A percentile compares a stretch with the other conserved stretches of the same genome.
These are phyloP conservation scores for Gymnoscopelus microlampas DNA, from an alignment of 2,797 vertebrate species.

Conservation along the genomic window DNA sequence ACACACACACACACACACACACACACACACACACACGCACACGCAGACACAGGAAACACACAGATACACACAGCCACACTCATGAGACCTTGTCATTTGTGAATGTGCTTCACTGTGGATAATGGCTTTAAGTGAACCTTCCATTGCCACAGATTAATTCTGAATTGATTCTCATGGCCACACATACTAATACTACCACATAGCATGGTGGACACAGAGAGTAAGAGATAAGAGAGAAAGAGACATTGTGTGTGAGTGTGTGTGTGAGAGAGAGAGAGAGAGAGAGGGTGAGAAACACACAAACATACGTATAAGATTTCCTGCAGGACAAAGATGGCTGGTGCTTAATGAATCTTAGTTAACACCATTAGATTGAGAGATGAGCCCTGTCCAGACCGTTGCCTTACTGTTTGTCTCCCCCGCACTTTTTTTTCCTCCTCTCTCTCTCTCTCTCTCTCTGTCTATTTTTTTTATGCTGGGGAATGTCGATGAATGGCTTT, in stretches of 20 bases:
- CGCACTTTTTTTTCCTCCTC: conserved; percentile 31
- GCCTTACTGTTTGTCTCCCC: conserved; percentile 66
- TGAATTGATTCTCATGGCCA: conserved; percentile 50
- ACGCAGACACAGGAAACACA: conserved; percentile 44
- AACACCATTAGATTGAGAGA: conserved; percentile 82
- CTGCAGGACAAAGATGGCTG: conserved; percentile 63
- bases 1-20: conserved; percentile 37
- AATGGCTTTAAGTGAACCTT: conserved; percentile 70
- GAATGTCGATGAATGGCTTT: conserved; percentile 80
- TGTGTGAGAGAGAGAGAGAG: conserved; percentile 44
- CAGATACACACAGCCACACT: conserved; percentile 21
- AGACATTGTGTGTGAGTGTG: conserved; percentile 21
- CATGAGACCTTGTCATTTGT: conserved; percentile 71
- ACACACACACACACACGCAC: conserved; percentile 23
- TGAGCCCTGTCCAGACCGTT: conserved; percentile 72
- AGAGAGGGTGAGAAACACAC: conserved; percentile 58
- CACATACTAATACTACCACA: conserved; percentile 48
- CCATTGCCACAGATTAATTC: conserved; percentile 64
- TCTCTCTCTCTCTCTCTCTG: conserved; percentile 57
- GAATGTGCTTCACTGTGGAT: conserved; percentile 70
- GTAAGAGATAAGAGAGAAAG: conserved; percentile 51
- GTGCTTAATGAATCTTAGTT: conserved; percentile 83
- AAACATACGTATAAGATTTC: conserved; percentile 53
- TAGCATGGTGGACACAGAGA: conserved; percentile 31
- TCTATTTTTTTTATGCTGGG: conserved; percentile 66